A percentile compares a stretch with the other conserved stretches of the same genome.
These are phyloP conservation scores for Triplophysa bombifrons DNA, from an alignment of 2,797 vertebrate genomes.

Conservation along the genomic window DNA sequence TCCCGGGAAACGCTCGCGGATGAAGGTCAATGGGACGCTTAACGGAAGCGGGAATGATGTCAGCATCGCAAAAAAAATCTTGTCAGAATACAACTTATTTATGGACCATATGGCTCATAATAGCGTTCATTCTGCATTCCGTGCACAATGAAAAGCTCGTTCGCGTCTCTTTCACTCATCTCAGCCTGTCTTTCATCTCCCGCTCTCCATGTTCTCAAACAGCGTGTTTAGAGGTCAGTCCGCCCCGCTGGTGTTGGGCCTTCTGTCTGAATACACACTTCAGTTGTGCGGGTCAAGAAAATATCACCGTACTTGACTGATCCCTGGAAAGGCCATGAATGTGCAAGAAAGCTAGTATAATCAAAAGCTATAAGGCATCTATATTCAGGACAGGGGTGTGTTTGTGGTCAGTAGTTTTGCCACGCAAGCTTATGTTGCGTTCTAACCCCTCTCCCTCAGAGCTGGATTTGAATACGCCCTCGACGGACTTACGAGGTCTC, in stretches of 20 bases:
- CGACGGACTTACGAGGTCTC: conserved; percentile 15
- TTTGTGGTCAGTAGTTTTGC: conserved; percentile 59
- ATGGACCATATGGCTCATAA: conserved; percentile 77
- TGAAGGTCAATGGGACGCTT: conserved; percentile 75
- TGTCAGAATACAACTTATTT: conserved; percentile 74
- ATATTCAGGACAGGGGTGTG: conserved; percentile 57
- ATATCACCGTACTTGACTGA: conserved; percentile 65
- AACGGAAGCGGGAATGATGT: conserved; percentile 71
- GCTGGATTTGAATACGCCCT: conserved; percentile 30
- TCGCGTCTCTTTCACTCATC: conserved; percentile 51
- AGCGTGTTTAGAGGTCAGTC: conserved; percentile 73
- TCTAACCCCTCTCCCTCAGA: background rate
- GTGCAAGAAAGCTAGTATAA: conserved; percentile 65
- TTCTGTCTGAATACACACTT: conserved; percentile 67
- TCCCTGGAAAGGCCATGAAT: conserved; percentile 66
- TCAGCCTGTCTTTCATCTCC: conserved; percentile 55
- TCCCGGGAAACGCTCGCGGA: conserved; percentile 62
- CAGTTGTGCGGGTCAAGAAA: conserved; percentile 73
- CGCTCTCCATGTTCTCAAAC: conserved; percentile 58
- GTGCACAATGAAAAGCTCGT: conserved; percentile 40
- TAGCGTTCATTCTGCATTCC: conserved; percentile 64
- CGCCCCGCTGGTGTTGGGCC: conserved; percentile 64
- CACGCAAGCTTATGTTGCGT: conserved; percentile 47
- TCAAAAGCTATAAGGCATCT: conserved; percentile 65
- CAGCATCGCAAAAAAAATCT: conserved; percentile 71